Evolutionary conservation across 2,113 vertebrate genomes (phyloP).

Genomic region (Perccottus glenii): DNA sequence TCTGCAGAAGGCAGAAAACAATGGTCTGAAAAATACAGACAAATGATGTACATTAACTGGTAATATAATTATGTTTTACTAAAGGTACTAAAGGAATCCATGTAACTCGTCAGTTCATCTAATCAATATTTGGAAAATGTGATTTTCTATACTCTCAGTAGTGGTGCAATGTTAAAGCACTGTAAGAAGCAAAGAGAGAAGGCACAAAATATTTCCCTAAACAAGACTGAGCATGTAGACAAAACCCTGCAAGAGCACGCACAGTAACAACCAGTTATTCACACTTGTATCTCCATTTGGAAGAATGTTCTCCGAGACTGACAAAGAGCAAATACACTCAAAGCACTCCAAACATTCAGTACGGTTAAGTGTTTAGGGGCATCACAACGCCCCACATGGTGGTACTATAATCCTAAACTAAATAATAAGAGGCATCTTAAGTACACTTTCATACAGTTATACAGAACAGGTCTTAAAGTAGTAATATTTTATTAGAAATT

Average conservation of each 20-base stretch:
- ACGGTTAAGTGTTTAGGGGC: background rate
- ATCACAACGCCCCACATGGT: no score
- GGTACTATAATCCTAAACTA: background rate
- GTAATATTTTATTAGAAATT: background rate
- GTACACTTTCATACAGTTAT: background rate
- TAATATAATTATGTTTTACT: background rate
- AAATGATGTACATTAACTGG: background rate
- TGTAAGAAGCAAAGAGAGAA: background rate
- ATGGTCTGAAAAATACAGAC: background rate
- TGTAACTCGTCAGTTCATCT: background rate
- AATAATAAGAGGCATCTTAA: background rate
- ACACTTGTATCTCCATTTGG: conserved; percentile 42
- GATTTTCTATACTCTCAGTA: background rate
- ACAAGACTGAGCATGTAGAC: conserved; percentile 52
- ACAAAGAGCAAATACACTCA: conserved; percentile 19
- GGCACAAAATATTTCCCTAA: conserved; percentile 45
- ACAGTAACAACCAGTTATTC: conserved; percentile 41
- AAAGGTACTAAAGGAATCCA: no score
- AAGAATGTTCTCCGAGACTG: conserved; percentile 20
- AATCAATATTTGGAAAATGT: background rate
- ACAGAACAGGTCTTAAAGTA: background rate
- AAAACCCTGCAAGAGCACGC: conserved; percentile 46
- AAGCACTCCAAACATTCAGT: conserved; percentile 1
- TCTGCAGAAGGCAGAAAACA: background rate
- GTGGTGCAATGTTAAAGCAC: no score